These are phyloP conservation scores for Pseudomyrmex gracilis DNA, from an alignment of 1,140 invertebrate genomes.

Conservation along the genomic window DNA sequence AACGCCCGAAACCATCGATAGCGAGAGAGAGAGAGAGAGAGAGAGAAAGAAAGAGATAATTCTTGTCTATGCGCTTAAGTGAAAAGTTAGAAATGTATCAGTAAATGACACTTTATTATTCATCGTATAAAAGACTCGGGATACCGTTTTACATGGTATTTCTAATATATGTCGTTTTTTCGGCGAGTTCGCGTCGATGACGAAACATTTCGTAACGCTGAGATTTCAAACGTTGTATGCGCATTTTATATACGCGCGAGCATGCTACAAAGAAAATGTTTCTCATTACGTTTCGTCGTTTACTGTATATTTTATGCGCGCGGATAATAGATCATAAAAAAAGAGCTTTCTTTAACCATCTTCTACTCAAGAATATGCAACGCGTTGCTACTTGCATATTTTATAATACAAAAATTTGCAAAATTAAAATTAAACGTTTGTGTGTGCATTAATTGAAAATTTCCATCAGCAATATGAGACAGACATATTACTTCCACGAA, in stretches of 20 bases:
- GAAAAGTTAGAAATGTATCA: slow-evolving; percentile 59
- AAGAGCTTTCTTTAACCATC: background rate
- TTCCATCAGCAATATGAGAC: background rate
- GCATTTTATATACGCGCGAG: background rate
- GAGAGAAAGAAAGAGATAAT: background rate
- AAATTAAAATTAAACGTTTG: background rate
- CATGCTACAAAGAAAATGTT: background rate
- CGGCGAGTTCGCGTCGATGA: slow-evolving; percentile 3
- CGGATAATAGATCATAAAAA: background rate
- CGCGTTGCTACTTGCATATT: background rate
- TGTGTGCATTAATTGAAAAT: background rate
- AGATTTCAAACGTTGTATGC: background rate
- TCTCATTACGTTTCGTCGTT: background rate
- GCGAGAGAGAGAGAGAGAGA: too few species aligned
- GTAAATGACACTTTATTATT: slow-evolving; percentile 44
- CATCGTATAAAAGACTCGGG: slow-evolving; percentile 24
- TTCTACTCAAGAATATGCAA: slow-evolving; percentile 2
- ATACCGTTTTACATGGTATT: background rate
- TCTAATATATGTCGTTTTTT: background rate
- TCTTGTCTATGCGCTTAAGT: slow-evolving; percentile 48
- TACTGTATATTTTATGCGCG: background rate
- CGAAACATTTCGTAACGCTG: slow-evolving; percentile 2
- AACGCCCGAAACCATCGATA: slow-evolving; percentile 25
- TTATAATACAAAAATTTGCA: background rate
- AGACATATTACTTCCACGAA: background rate